Percentiles rank a stretch among this genome's conserved stretches.
phyloP scores from a whole-genome alignment of 2,113 vertebrate genomes.

The Sebastes fasciatus region DNA sequence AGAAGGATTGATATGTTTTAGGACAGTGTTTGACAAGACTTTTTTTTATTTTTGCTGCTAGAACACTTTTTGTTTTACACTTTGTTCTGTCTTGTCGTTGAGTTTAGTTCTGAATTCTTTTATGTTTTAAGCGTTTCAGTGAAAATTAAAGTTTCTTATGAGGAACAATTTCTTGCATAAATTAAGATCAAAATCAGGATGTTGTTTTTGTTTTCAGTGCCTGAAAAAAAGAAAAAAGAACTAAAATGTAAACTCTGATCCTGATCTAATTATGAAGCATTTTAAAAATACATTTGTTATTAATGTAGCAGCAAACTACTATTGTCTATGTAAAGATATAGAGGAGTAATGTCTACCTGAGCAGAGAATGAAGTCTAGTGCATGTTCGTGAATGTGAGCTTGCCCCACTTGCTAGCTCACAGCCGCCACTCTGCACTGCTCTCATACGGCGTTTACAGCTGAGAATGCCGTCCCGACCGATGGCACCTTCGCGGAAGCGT shows the following conservation, averaged over 20 bases:
- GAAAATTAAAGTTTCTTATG: constrained; percentile 36
- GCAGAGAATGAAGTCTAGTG: no score
- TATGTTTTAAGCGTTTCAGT: constrained; percentile 21
- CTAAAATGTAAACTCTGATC: neutral
- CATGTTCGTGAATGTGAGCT: no score
- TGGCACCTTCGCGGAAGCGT: no score
- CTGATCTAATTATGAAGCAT: no score
- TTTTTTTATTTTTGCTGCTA: constrained; percentile 6
- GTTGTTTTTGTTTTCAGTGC: neutral
- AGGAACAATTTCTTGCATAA: neutral
- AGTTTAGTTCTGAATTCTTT: constrained; percentile 9
- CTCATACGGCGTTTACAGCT: no score
- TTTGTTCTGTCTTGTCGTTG: neutral
- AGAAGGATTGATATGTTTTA: constrained; percentile 2
- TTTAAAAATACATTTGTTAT: no score
- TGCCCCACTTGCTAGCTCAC: no score
- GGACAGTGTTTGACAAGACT: neutral
- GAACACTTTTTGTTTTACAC: neutral
- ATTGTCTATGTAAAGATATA: no score
- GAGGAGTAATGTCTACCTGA: no score
- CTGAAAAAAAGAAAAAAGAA: neutral
- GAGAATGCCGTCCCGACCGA: no score
- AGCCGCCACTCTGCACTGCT: no score
- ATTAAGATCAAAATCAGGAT: neutral
- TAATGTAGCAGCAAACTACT: no score